Evolutionary conservation across 37 sponge, comb jelly and placozoan species (phyloP).

Genomic region (Ephydatia muelleri): DNA sequence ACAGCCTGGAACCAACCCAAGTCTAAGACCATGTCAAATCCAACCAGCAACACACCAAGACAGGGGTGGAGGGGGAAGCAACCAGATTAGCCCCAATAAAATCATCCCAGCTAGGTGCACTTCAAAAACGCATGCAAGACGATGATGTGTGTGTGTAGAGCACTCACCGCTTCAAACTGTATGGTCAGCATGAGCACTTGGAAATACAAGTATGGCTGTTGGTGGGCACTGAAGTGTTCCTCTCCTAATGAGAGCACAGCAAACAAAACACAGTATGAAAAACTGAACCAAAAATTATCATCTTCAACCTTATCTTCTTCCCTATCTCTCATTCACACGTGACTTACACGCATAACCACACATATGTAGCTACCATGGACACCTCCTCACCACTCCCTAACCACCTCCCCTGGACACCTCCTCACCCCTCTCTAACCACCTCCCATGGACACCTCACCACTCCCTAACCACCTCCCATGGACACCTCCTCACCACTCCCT

Average conservation of each 20-base stretch:
- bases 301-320: not conserved
- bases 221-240: constrained; percentile 83
- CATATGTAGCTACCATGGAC: not conserved
- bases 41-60: too few relatives aligned
- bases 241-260: constrained; percentile 59
- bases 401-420: not conserved
- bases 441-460: too few relatives aligned
- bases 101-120: not conserved
- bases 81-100: not conserved
- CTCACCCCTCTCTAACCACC: not conserved
- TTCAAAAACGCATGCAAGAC: not conserved
- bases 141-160: too few relatives aligned
- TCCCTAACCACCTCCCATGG: not conserved
- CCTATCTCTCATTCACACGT: too few relatives aligned
- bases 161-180: constrained; percentile 91
- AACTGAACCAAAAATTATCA: too few relatives aligned
- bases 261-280: too few relatives aligned
- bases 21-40: too few relatives aligned
- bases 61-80: too few relatives aligned
- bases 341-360: not conserved
- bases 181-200: constrained; percentile 80
- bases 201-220: constrained; percentile 87
- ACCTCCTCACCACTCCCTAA: not conserved
- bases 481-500: not conserved
- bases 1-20: too few relatives aligned